Evolutionary conservation across 2,888 invertebrate genomes (phyloP), one percentile per base, ranked within the genome.

Genomic region (Cybosia mesomella): DNA sequence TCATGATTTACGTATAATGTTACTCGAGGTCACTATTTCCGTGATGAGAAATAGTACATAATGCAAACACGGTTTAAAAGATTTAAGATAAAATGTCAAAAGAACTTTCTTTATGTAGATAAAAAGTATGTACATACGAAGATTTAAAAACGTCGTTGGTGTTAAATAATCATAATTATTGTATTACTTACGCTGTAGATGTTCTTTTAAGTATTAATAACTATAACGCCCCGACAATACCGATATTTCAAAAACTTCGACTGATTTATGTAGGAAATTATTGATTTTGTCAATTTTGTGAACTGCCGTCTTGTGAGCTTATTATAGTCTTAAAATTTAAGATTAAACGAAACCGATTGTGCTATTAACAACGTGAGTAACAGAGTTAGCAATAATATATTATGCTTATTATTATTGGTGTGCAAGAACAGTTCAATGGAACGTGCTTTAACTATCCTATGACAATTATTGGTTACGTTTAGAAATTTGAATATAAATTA

Each of bases 281-380:
- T 79, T 79, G 79, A 79, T 79, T 66, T 66, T 71, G 53, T 58
- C 24, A 43, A n/a, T n/a, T n/a, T n/a, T n/a, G n/a, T n/a, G n/a
- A 10, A 2, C 68, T 71, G 80, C 70, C 75, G 80, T 13, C 2
- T 0, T 13, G n/a, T 22, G 64, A 32, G 67, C 65, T 77, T 43
- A 57, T n/a, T 13, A 18, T 2, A 2, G 7, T 0, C 2, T 28
- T 15, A 15, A 18, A 34, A 22, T n/a, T 21, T 54, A 8, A 3
- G 18, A 1, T 9, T 22, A 5, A 10, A 21, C 28, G 63, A 54
- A 15, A 36, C 22, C 36, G 22, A 54, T 5, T 28, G 10, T 13
- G 15, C 1, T 10, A 1, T 15, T 22, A 9, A 15, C 10, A 1
- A 10, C 2, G 4, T 1, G 36, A 22, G 34, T 22, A 24, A 63